Evolutionary conservation across 35 echinoderm and acorn worm species (phyloP).

Genomic region (Lytechinus pictus): DNA sequence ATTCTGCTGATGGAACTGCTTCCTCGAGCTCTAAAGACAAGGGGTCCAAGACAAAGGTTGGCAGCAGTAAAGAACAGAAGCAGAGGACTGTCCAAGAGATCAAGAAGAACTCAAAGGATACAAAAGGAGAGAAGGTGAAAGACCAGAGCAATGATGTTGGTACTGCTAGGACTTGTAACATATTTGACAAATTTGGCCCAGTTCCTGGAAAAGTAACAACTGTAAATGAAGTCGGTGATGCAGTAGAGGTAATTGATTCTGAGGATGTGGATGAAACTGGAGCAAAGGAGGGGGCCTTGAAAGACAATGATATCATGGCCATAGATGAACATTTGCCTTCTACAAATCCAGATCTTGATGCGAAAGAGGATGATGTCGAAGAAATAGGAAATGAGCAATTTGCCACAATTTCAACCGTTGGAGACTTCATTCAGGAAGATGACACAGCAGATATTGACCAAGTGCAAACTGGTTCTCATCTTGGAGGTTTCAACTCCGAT

Average conservation of each 20-base stretch:
- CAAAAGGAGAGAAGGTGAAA: neutral
- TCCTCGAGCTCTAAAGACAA: neutral
- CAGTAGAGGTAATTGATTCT: neutral
- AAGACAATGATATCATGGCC: neutral
- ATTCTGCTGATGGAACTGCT: neutral
- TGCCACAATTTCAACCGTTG: neutral
- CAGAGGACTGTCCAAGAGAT: neutral
- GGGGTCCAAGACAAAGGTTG: neutral
- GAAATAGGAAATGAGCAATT: neutral
- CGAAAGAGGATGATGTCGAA: neutral
- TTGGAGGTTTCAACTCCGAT: neutral
- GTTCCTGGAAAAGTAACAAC: neutral
- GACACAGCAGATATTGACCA: neutral
- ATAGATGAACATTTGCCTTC: neutral
- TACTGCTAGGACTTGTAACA: neutral
- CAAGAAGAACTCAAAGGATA: neutral
- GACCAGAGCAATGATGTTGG: neutral
- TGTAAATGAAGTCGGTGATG: neutral
- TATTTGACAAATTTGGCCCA: neutral
- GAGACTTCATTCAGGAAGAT: neutral
- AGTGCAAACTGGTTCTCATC: neutral
- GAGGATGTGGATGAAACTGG: neutral
- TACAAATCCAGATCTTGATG: neutral
- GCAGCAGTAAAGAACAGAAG: neutral
- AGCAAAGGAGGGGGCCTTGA: neutral